These are phyloP conservation scores for Gymnodraco acuticeps DNA, from an alignment of 2,797 vertebrate species.

Conservation along the genomic window DNA sequence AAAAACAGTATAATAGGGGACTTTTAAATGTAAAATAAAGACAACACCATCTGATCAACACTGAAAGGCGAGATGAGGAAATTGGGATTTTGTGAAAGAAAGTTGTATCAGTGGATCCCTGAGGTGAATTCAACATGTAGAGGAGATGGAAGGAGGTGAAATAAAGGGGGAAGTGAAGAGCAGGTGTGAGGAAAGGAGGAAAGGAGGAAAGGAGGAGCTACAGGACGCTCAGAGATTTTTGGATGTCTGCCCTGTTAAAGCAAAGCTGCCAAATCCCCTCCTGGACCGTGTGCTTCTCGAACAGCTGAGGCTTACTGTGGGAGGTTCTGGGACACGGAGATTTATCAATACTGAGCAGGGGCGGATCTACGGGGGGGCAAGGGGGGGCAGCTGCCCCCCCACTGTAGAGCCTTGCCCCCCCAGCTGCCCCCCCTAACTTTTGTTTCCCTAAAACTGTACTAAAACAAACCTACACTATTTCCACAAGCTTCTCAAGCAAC, in stretches of 20 bases:
- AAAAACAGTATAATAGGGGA: no score
- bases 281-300: constrained; percentile 41
- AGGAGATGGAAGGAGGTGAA: not conserved
- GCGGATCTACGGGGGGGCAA: no score
- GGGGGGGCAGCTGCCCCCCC: no score
- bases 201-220: constrained; percentile 34
- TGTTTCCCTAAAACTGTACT: no score
- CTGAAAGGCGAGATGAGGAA: not conserved
- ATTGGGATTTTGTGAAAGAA: not conserved
- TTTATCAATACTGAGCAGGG: constrained; percentile 45
- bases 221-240: constrained; percentile 42
- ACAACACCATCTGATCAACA: not conserved
- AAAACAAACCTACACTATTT: no score
- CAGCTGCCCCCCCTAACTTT: no score
- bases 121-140: not conserved
- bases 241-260: constrained; percentile 63
- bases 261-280: constrained; percentile 65
- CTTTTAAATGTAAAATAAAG: not conserved
- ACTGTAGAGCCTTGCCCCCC: no score
- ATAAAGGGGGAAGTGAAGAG: constrained; percentile 9
- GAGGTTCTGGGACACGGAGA: constrained; percentile 56
- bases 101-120: not conserved
- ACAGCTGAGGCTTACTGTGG: constrained; percentile 61
- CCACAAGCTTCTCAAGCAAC: no score
- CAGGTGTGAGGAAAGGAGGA: constrained; percentile 32